Conservation (phyloP, 2,797 vertebrate species). For the Galaxias olidus region DNA sequence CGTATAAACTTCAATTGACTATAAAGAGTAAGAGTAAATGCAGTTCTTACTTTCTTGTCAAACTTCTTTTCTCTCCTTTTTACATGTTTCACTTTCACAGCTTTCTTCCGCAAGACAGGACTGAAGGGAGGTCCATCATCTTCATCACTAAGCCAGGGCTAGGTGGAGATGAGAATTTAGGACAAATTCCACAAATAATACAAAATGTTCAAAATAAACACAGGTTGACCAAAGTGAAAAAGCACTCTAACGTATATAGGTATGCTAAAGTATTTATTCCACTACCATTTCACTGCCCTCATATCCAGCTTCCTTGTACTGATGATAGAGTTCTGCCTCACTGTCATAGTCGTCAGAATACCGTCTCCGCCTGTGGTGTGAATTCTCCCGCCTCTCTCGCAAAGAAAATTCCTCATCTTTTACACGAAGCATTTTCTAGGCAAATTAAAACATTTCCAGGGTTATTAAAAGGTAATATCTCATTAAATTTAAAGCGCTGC, state of each 20-base stretch:
- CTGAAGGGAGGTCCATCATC: conserved; percentile 87
- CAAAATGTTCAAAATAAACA: not conserved
- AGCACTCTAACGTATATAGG: not conserved
- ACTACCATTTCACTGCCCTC: conserved; percentile 69
- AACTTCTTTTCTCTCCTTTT: conserved; percentile 94
- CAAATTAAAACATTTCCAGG: conserved; percentile 21
- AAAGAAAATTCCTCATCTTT: conserved; percentile 83
- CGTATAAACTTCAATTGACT: too few relatives aligned
- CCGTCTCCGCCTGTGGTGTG: conserved; percentile 78
- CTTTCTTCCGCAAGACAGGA: conserved; percentile 86
- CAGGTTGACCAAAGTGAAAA: not conserved
- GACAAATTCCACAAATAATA: not conserved
- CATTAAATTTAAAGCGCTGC: too few relatives aligned
- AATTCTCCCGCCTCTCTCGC: conserved; percentile 84
- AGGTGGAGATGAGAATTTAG: conserved; percentile 3
- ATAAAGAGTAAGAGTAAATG: too few relatives aligned
- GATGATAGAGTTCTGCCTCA: conserved; percentile 87
- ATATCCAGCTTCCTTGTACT: conserved; percentile 82
- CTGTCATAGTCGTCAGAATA: conserved; percentile 88
- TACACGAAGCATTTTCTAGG: conserved; percentile 89
- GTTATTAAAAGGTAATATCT: not conserved
- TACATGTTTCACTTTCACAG: conserved; percentile 94
- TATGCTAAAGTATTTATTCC: not conserved
- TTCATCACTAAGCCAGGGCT: conserved; percentile 88
- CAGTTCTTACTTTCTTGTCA: conserved; percentile 87